A percentile compares a stretch with the other conserved stretches of the same genome.
Evolutionary conservation across 2,888 invertebrate genomes (phyloP).

Genomic region (Heliconius charithonia): DNA sequence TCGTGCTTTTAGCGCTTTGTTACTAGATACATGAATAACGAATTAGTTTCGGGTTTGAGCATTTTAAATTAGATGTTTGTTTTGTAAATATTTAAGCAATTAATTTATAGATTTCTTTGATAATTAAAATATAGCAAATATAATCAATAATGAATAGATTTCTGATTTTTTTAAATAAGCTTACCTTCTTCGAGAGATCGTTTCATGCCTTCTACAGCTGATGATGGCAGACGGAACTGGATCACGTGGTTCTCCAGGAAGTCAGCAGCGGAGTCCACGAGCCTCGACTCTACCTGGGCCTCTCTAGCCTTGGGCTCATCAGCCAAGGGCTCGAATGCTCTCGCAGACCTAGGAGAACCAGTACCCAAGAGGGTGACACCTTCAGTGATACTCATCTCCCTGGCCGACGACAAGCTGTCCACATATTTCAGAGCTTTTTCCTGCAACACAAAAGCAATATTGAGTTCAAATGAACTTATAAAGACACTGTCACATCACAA

Average conservation of each 20-base stretch:
- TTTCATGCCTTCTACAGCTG: constrained; percentile 89
- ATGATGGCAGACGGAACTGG: constrained; percentile 90
- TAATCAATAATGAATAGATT: not conserved
- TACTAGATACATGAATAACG: constrained; percentile 2
- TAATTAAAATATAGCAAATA: no score
- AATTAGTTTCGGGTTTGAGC: constrained; percentile 3
- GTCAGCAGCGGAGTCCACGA: constrained; percentile 89
- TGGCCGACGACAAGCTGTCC: constrained; percentile 79
- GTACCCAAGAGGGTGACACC: constrained; percentile 83
- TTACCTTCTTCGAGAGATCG: constrained; percentile 92
- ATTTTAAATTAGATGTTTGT: not conserved
- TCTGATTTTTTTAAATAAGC: constrained; percentile 4
- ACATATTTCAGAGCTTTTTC: constrained; percentile 89
- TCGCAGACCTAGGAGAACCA: constrained; percentile 84
- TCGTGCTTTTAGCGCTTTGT: constrained; percentile 23
- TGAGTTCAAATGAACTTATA: constrained; percentile 59
- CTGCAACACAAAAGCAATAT: constrained; percentile 81
- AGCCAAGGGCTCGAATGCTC: constrained; percentile 86
- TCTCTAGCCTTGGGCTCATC: constrained; percentile 89
- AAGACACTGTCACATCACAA: constrained; percentile 52
- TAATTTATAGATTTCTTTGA: not conserved
- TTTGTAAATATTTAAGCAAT: not conserved
- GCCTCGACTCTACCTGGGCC: constrained; percentile 88
- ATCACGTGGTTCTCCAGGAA: constrained; percentile 92
- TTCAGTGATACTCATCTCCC: constrained; percentile 84